Conservation (phyloP, 1,140 invertebrate genomes). For the Tenebrio molitor region DNA sequence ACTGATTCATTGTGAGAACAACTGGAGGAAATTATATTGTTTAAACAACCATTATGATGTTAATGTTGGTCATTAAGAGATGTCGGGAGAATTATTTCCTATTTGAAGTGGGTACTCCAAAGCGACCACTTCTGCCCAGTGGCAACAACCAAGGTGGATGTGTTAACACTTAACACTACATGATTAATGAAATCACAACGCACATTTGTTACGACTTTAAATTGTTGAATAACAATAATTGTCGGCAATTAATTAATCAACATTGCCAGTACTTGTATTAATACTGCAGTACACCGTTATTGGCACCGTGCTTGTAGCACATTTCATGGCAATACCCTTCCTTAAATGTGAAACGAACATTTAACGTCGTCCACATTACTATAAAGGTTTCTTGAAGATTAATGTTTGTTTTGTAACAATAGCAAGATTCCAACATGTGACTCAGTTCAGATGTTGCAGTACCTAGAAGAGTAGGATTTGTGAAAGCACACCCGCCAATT, state of each 20-base stretch:
- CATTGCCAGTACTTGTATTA: neutral
- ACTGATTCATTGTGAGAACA: slow-evolving; percentile 13
- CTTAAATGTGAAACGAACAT: too few species aligned
- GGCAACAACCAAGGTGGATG: neutral
- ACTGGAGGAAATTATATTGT: slow-evolving; percentile 20
- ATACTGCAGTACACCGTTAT: neutral
- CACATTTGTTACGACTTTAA: neutral
- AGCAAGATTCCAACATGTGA: too few species aligned
- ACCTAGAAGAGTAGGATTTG: too few species aligned
- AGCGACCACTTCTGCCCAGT: neutral
- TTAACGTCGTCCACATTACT: too few species aligned
- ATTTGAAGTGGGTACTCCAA: neutral
- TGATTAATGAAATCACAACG: slow-evolving; percentile 3
- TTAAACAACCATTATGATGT: slow-evolving; percentile 17
- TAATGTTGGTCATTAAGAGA: slow-evolving; percentile 17
- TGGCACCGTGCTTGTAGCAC: too few species aligned
- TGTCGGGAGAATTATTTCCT: neutral
- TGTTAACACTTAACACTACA: neutral
- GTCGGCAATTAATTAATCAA: slow-evolving; percentile 1
- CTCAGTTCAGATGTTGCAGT: too few species aligned
- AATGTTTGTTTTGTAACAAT: too few species aligned
- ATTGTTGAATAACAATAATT: neutral
- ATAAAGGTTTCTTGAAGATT: too few species aligned
- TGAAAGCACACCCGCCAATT: too few species aligned
- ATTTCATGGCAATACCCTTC: too few species aligned